These are phyloP conservation scores for Oscheius sp. DNA, from an alignment of 2,888 invertebrate genomes.

Conservation along the genomic window DNA sequence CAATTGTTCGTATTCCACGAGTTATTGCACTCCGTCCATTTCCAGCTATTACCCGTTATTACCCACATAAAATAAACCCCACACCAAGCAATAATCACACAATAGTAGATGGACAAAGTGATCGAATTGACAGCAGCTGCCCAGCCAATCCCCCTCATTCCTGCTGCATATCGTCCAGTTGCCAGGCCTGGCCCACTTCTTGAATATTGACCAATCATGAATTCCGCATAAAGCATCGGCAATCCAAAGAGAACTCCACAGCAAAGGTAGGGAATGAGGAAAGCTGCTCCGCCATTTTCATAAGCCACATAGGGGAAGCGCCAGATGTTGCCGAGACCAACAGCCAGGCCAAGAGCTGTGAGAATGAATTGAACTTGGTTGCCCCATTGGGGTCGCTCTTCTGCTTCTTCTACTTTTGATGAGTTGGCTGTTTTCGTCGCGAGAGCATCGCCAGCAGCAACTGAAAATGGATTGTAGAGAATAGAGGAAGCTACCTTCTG, in stretches of 20 bases:
- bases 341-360: slow-evolving; percentile 60
- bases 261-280: slow-evolving; percentile 70
- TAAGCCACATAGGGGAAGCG: slow-evolving; percentile 49
- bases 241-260: slow-evolving; percentile 70
- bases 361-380: slow-evolving; percentile 61
- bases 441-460: no score
- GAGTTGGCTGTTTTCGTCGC: no score
- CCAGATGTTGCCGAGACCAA: slow-evolving; percentile 66
- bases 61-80: slow-evolving; percentile 79
- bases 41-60: slow-evolving; percentile 22
- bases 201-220: slow-evolving; percentile 67
- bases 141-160: slow-evolving; percentile 78
- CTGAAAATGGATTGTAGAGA: no score
- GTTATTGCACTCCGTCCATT: slow-evolving; percentile 41
- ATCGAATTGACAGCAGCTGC: slow-evolving; percentile 93
- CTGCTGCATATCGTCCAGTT: slow-evolving; percentile 13
- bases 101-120: slow-evolving; percentile 92
- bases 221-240: slow-evolving; percentile 70
- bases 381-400: slow-evolving; percentile 31
- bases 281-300: slow-evolving; percentile 68
- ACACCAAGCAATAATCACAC: slow-evolving; percentile 91
- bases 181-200: slow-evolving; percentile 13
- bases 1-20: slow-evolving; percentile 33
- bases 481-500: no score
- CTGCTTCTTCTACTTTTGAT: not conserved